Percentiles rank a stretch among this genome's conserved stretches.
These are phyloP conservation scores for Clarias macrocephalus DNA, from an alignment of 2,113 vertebrate genomes.

Conservation along the genomic window DNA sequence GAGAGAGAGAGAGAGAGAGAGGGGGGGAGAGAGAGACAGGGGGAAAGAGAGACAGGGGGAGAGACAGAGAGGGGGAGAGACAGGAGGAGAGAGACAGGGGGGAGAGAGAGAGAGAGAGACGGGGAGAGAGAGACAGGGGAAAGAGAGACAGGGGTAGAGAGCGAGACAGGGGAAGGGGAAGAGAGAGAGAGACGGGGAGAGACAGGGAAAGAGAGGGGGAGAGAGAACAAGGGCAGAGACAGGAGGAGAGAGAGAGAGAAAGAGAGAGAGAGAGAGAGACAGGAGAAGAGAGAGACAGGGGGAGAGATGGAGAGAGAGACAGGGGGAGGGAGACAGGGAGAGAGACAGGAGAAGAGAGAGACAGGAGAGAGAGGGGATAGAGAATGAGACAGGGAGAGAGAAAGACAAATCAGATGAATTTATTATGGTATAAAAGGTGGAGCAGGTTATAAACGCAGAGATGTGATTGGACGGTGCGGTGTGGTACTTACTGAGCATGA, in stretches of 20 bases:
- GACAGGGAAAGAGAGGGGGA: not conserved
- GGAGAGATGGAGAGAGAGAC: slow-evolving; percentile 6
- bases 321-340: not conserved
- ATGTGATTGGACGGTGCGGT: not conserved
- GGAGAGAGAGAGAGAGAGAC: not conserved
- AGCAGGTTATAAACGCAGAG: not conserved
- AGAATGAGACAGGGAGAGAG: not conserved
- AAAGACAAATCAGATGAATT: not conserved
- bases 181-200: not conserved
- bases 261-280: slow-evolving; percentile 10
- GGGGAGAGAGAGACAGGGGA: not conserved
- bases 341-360: not conserved
- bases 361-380: not conserved
- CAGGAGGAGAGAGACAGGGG: not conserved
- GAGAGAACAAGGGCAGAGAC: not conserved
- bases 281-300: slow-evolving; percentile 12
- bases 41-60: slow-evolving; percentile 18
- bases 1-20: too few relatives aligned
- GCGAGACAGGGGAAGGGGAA: slow-evolving; percentile 5
- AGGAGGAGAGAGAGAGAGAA: too few relatives aligned
- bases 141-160: not conserved
- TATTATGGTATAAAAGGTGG: not conserved
- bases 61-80: not conserved
- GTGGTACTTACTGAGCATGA: slow-evolving; percentile 84
- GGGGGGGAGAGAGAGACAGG: slow-evolving; percentile 6